Evolutionary conservation across 2,797 vertebrate genomes (phyloP), one percentile per base, ranked within the genome.

Genomic region (Percopsis omiscomaycus): DNA sequence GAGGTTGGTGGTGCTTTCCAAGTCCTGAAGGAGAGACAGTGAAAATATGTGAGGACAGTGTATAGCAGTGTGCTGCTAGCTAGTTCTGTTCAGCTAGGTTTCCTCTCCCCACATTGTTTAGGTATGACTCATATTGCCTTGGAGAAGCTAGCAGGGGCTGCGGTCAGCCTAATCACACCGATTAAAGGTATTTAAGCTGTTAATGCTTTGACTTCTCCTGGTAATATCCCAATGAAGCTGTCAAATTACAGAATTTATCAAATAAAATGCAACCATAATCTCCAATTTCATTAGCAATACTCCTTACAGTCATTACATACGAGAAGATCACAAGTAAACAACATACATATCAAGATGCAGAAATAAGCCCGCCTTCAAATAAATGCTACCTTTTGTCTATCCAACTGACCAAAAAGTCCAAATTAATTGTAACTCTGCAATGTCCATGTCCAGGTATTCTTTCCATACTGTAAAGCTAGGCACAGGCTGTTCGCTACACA

Each of bases 1-100:
- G 68, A n/a, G 49, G 49, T 51, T 6, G 37, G 64, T 80, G 28
- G 81, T 79, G 54, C 75, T 84, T 59, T 83, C 73, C 1, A 68
- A 76, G 73, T 75, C 80, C 95, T 97, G 86, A 47, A 86, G 79
- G 28, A 79, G 44, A 74, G n/a, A 67, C 12, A 58, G 37, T 57
- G 8, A 78, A 14, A 62, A 6, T 14, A 28, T 3, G n/a, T 13
- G 9, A 8, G 6, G 9, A 2, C 2, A 58, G 63, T 5, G 44
- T 49, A 28, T 29, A 59, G 44, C n/a, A n/a, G 45, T 5, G 14
- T 22, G 14, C 13, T 46, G 29, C 4, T 3, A 54, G 8, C 6
- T 37, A 9, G 14, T n/a, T 54, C 28, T n/a, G 54, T 4, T 32
- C 30, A 15, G 54, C n/a, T 44, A 12, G 15, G 22, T 54, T 44